phyloP scores from a whole-genome alignment of 2,888 invertebrate species.

The Pasiphila rectangulata region DNA sequence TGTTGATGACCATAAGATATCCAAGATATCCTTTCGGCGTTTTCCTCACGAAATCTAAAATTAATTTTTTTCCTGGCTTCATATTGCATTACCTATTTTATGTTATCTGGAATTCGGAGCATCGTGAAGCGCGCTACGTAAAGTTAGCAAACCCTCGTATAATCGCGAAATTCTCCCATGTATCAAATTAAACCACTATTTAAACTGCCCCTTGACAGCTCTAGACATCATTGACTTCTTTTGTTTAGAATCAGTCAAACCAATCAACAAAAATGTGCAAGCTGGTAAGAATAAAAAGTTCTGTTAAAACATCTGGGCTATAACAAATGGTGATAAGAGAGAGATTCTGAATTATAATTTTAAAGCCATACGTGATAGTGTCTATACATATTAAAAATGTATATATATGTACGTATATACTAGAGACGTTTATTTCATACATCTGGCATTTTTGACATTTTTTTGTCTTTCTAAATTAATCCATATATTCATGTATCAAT shows the following conservation, averaged over 20 bases:
- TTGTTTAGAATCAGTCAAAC: conserved; percentile 37
- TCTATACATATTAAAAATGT: too few relatives aligned
- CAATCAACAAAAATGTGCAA: conserved; percentile 68
- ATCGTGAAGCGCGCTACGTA: conserved; percentile 43
- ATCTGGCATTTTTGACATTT: too few relatives aligned
- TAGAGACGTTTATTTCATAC: too few relatives aligned
- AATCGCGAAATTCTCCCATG: conserved; percentile 54
- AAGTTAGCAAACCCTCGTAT: conserved; percentile 58
- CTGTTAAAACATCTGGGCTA: neutral
- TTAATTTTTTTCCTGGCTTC: conserved; percentile 33
- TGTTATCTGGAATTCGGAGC: conserved; percentile 70
- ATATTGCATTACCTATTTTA: conserved; percentile 40
- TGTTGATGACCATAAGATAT: too few relatives aligned
- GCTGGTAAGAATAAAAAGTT: conserved; percentile 54
- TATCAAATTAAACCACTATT: conserved; percentile 49
- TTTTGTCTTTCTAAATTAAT: too few relatives aligned
- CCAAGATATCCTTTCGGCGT: too few relatives aligned
- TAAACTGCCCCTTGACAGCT: conserved; percentile 44
- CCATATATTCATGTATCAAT: too few relatives aligned
- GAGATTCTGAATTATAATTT: too few relatives aligned
- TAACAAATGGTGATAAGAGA: too few relatives aligned
- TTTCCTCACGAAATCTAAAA: neutral
- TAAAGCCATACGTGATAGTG: too few relatives aligned
- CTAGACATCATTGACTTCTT: conserved; percentile 48
- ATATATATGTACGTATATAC: too few relatives aligned